phyloP scores from a whole-genome alignment of 2,888 invertebrate species.

The Syrphus vitripennis region DNA sequence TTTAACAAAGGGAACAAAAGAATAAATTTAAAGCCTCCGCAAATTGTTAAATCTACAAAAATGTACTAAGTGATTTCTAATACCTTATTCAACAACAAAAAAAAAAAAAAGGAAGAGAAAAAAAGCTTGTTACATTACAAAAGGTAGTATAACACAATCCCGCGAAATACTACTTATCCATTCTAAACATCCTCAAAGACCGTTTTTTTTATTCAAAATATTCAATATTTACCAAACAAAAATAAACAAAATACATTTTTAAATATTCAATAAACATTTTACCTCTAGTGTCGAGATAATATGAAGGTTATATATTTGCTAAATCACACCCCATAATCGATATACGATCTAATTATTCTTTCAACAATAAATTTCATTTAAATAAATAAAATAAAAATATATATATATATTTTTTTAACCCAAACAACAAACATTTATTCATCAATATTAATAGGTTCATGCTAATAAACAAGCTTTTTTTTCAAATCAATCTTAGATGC shows the following conservation, averaged over 20 bases:
- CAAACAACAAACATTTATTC: conserved; percentile 24
- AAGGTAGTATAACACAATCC: neutral
- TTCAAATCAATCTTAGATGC: conserved; percentile 20
- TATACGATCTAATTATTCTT: conserved; percentile 40
- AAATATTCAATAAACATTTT: conserved; percentile 2
- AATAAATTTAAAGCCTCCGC: conserved; percentile 2
- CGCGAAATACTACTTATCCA: neutral
- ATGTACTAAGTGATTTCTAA: neutral
- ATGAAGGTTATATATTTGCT: conserved; percentile 15
- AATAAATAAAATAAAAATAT: neutral
- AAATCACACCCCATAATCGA: conserved; percentile 27
- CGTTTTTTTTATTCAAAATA: neutral
- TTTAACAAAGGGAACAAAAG: conserved; percentile 1
- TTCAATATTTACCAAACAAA: conserved; percentile 3
- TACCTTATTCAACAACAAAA: neutral
- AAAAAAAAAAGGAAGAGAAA: neutral
- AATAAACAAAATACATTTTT: conserved; percentile 4
- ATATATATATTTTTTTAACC: neutral
- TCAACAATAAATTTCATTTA: conserved; percentile 24
- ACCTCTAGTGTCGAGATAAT: too few species aligned
- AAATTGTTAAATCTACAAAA: neutral
- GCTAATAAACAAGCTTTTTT: conserved; percentile 45
- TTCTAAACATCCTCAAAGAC: neutral
- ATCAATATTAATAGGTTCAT: conserved; percentile 48
- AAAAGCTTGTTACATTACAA: neutral